Conservation (phyloP, 2,797 vertebrate genomes). For the Sebastes taczanowskii region DNA sequence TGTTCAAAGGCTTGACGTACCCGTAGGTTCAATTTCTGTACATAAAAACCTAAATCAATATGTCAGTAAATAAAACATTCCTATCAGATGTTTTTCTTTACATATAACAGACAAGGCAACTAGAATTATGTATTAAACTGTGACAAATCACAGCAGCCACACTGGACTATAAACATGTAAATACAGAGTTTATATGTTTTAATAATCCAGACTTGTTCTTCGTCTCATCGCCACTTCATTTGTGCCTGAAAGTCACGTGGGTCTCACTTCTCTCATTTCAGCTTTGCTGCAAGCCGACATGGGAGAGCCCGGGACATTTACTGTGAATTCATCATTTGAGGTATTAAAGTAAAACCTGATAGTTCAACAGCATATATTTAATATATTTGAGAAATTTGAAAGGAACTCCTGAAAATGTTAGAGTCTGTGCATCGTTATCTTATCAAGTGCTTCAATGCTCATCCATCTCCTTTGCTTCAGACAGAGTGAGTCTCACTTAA, state of each 20-base stretch:
- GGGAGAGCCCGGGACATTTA: not conserved
- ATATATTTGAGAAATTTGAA: not conserved
- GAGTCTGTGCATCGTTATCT: slow-evolving; percentile 9
- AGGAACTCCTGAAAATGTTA: not conserved
- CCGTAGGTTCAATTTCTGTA: not conserved
- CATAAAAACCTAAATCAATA: slow-evolving; percentile 19
- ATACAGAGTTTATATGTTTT: slow-evolving; percentile 16
- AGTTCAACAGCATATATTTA: not conserved
- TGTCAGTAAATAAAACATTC: slow-evolving; percentile 16
- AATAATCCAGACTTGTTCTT: slow-evolving; percentile 14
- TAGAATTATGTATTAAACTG: slow-evolving; percentile 1
- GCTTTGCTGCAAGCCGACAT: not conserved
- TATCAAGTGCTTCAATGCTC: not conserved
- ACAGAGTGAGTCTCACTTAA: not conserved
- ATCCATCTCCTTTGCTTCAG: not conserved
- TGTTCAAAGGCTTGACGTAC: slow-evolving; percentile 22
- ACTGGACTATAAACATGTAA: not conserved
- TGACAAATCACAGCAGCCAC: slow-evolving; percentile 1
- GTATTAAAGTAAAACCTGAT: slow-evolving; percentile 40
- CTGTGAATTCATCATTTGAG: slow-evolving; percentile 31
- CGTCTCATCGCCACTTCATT: not conserved
- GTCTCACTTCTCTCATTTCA: not conserved
- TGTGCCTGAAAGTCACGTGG: not conserved
- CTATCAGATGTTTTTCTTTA: not conserved
- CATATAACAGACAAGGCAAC: slow-evolving; percentile 38